Percentiles rank a stretch among this genome's conserved stretches.
phyloP scores from a whole-genome alignment of 2,888 invertebrate species.

The Epirrhoe tristata region DNA sequence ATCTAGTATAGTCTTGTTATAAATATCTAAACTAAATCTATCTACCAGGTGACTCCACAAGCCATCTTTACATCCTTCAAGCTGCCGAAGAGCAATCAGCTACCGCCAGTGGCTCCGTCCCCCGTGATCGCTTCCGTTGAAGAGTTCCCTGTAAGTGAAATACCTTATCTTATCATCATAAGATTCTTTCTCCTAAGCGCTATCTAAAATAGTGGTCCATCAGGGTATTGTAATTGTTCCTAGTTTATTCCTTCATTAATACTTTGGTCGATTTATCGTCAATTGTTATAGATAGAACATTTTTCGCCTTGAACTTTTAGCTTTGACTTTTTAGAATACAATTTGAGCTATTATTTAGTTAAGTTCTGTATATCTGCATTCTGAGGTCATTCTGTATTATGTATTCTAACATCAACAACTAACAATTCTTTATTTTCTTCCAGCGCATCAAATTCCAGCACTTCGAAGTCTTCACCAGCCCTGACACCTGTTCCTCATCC shows the following conservation, averaged over 20 bases:
- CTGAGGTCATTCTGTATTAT: too few species aligned
- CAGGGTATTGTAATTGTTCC: too few species aligned
- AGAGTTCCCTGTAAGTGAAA: constrained; percentile 78
- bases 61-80: constrained; percentile 98
- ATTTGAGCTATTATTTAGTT: too few species aligned
- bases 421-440: constrained; percentile 7
- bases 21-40: constrained; percentile 5
- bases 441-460: constrained; percentile 87
- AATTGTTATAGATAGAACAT: too few species aligned
- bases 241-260: too few species aligned
- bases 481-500: constrained; percentile 87
- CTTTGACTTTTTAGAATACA: too few species aligned
- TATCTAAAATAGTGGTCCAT: too few species aligned
- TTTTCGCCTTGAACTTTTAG: too few species aligned
- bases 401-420: too few species aligned
- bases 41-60: constrained; percentile 89
- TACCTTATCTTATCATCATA: background rate
- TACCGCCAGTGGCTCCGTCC: constrained; percentile 71
- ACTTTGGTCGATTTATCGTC: too few species aligned
- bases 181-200: background rate
- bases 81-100: constrained; percentile 89
- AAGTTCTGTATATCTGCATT: too few species aligned
- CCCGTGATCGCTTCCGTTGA: constrained; percentile 76
- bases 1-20: background rate
- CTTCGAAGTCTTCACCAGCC: constrained; percentile 86